Conservation (phyloP, 2,797 vertebrate genomes). For the Chaunax sp. region DNA sequence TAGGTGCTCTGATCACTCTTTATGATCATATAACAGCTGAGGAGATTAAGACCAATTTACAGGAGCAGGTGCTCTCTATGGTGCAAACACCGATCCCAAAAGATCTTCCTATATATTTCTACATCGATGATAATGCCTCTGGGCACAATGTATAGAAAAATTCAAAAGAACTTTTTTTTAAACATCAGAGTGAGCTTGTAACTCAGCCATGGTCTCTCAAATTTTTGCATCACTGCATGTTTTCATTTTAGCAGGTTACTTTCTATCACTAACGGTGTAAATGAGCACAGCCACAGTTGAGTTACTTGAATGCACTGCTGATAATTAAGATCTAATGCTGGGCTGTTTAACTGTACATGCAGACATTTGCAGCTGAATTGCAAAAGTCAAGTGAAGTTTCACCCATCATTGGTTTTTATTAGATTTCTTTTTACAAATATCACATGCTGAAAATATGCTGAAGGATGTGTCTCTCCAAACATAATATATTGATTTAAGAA, state of each 20-base stretch:
- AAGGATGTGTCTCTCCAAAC: not conserved
- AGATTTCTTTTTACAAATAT: not conserved
- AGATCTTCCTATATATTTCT: too few relatives aligned
- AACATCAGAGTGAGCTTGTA: slow-evolving; percentile 10
- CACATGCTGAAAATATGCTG: too few relatives aligned
- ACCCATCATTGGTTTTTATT: slow-evolving; percentile 5
- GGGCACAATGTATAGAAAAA: not conserved
- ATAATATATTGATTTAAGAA: slow-evolving; percentile 2
- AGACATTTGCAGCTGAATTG: slow-evolving; percentile 29
- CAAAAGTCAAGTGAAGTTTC: slow-evolving; percentile 23
- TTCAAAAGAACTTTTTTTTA: too few relatives aligned
- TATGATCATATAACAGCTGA: slow-evolving; percentile 14
- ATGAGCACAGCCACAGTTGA: slow-evolving; percentile 28
- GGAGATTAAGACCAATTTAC: slow-evolving; percentile 34
- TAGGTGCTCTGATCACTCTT: slow-evolving; percentile 31
- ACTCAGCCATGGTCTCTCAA: not conserved
- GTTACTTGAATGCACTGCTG: not conserved
- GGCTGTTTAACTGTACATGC: slow-evolving; percentile 22
- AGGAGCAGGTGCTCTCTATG: slow-evolving; percentile 19
- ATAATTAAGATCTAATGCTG: slow-evolving; percentile 42
- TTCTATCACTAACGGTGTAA: slow-evolving; percentile 18
- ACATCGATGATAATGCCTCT: too few relatives aligned
- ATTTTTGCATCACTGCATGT: slow-evolving; percentile 2
- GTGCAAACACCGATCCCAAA: not conserved
- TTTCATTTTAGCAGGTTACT: slow-evolving; percentile 22